Evolutionary conservation across 2,888 invertebrate species (phyloP), one percentile per base, ranked within the genome.

Genomic region (Pilophorus perplexus): DNA sequence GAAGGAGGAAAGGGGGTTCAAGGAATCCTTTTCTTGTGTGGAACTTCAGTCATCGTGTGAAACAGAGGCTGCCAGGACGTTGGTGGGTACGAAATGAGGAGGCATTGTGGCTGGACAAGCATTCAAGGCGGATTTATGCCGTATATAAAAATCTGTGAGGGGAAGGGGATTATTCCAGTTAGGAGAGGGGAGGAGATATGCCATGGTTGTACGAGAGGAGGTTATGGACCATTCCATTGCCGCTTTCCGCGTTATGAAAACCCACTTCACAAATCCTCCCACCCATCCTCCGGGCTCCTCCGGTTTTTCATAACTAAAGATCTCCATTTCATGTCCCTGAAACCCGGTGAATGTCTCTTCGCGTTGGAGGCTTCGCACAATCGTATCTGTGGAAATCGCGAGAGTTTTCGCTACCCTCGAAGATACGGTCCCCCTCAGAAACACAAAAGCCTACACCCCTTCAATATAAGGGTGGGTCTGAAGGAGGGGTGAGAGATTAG

Each of bases 41-140:
- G 6, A 4, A 16, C 10, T 27, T 4, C 23, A 3, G 22, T 60
- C 60, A 25, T 27, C 59, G 59, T 33, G 23, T 62, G 46, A 62
- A 62, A 62, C 62, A 42, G 27, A 28, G 33, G 28, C 46, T n/a
- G 14, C 62, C 16, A 37, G 33, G 33, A 20, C 38, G 55, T 12
- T 52, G n/a, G n/a, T 10, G 14, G 40, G 37, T 33, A 55, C 37
- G 55, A 22, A 27, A 23, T 18, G 14, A 6, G 59, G 46, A 46
- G 37, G 48, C 62, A 62, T 62, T 62, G 62, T 62, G 33, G 46
- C 62, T 16, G 62, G 62, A 62, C 62, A 62, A 62, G 62, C 23
- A 62, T 62, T 62, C 62, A 62, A 46, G 38, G 28, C 48, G 62
- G 62, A 62, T 62, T 62, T 62, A 62, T 62, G 20, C 48, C 27